These are phyloP conservation scores for Pseudomyrmex sp. DNA, from an alignment of 1,140 invertebrate genomes.

Conservation along the genomic window DNA sequence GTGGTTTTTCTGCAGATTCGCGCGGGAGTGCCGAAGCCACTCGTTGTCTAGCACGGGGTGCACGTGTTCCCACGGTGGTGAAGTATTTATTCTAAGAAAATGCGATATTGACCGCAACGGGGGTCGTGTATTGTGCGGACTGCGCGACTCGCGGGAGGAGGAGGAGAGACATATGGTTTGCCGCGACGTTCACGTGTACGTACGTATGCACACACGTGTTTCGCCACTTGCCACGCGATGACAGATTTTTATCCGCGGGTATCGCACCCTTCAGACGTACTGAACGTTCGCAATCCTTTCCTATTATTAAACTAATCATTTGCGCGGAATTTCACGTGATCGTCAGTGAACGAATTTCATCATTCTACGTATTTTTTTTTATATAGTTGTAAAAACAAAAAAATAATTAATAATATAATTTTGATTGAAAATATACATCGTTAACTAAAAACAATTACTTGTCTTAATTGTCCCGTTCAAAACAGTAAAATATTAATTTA, in stretches of 20 bases:
- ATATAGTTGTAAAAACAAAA: too few species aligned
- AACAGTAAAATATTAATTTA: too few species aligned
- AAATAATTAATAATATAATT: background rate
- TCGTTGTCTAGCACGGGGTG: slow-evolving; percentile 65
- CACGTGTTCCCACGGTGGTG: slow-evolving; percentile 79
- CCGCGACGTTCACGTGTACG: slow-evolving; percentile 37
- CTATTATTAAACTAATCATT: too few species aligned
- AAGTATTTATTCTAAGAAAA: slow-evolving; percentile 81
- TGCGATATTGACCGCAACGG: slow-evolving; percentile 83
- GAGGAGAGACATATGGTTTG: background rate
- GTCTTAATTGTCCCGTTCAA: too few species aligned
- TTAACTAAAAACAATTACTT: too few species aligned
- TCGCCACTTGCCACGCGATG: slow-evolving; percentile 41
- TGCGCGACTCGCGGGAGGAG: slow-evolving; percentile 70
- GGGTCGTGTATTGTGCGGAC: slow-evolving; percentile 72
- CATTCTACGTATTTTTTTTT: background rate
- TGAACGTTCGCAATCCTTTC: too few species aligned
- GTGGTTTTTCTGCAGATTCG: slow-evolving; percentile 56
- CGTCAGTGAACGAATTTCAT: background rate
- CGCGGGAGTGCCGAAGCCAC: slow-evolving; percentile 50
- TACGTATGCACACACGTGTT: slow-evolving; percentile 41
- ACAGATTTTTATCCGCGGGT: slow-evolving; percentile 31
- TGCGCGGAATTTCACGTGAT: background rate
- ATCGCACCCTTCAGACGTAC: background rate
- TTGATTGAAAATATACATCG: background rate